Percentiles rank a stretch among this genome's conserved stretches.
Conservation (phyloP, 1,140 invertebrate species). For the Drosophila lacertosa region DNA sequence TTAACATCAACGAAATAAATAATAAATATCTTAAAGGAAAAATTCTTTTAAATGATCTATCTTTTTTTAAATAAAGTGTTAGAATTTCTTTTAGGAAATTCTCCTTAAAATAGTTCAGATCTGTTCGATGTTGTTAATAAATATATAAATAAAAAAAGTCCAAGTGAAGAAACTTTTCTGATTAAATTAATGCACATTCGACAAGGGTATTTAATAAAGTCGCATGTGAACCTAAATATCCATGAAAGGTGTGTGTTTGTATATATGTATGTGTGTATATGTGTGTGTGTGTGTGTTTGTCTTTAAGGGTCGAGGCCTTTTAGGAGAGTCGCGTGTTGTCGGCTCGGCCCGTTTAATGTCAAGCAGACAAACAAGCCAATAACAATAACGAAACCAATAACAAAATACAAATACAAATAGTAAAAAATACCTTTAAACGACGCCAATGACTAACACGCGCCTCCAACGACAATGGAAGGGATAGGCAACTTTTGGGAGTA, state of each 20-base stretch:
- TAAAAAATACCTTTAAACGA: slow-evolving; percentile 58
- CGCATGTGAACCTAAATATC: neutral
- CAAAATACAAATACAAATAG: slow-evolving; percentile 54
- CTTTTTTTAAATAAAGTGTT: no score
- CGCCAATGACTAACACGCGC: slow-evolving; percentile 75
- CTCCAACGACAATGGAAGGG: slow-evolving; percentile 28
- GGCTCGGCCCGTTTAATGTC: slow-evolving; percentile 45
- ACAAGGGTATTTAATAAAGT: slow-evolving; percentile 22
- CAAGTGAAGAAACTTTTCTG: no score
- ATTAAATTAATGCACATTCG: neutral
- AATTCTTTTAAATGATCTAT: no score
- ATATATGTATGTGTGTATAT: neutral
- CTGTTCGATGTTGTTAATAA: no score
- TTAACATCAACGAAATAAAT: no score
- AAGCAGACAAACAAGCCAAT: slow-evolving; percentile 52
- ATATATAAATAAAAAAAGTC: neutral
- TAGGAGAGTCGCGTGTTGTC: slow-evolving; percentile 21
- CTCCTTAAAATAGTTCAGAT: no score
- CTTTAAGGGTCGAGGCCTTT: slow-evolving; percentile 17
- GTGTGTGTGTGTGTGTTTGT: neutral
- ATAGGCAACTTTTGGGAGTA: neutral
- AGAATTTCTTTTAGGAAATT: no score
- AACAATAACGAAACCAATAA: slow-evolving; percentile 42
- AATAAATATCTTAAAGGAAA: no score
- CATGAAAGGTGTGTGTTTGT: slow-evolving; percentile 9